Conservation (phyloP, 2,888 invertebrate genomes). For the Myopa testacea region DNA sequence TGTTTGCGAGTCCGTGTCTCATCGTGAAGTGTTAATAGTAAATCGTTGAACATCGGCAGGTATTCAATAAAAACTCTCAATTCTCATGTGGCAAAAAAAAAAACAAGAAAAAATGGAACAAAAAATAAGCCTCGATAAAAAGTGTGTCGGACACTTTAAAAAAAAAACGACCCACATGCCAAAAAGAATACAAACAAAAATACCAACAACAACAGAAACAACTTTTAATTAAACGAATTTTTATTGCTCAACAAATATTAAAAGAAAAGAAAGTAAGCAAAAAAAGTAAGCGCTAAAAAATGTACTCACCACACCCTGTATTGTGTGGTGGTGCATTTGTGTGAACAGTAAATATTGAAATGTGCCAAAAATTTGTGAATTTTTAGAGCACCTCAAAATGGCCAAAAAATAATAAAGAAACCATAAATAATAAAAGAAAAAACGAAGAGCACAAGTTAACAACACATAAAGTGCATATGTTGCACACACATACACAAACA, state of each 20-base stretch:
- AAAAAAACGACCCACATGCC: no score
- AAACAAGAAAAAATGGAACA: no score
- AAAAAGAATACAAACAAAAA: neutral
- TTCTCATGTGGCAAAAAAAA: neutral
- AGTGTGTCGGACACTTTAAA: no score
- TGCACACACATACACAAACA: neutral
- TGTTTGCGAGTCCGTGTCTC: neutral
- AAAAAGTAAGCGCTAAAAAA: neutral
- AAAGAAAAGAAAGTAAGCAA: no score
- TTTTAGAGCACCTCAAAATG: neutral
- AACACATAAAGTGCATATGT: neutral
- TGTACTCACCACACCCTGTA: neutral
- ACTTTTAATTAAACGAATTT: no score
- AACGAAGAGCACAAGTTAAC: neutral
- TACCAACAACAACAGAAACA: neutral
- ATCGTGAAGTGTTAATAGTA: conserved; percentile 4
- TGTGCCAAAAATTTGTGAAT: conserved; percentile 4
- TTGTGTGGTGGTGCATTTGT: conserved; percentile 20
- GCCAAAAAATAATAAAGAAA: neutral
- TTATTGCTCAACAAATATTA: no score
- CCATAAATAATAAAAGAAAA: neutral
- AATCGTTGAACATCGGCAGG: neutral
- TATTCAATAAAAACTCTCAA: neutral
- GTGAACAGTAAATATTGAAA: conserved; percentile 49
- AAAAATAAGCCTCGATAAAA: neutral